Percentiles rank a stretch among this genome's conserved stretches.
These are phyloP conservation scores for Drosophila mayaguana DNA, from an alignment of 2,888 invertebrate genomes.

Conservation along the genomic window DNA sequence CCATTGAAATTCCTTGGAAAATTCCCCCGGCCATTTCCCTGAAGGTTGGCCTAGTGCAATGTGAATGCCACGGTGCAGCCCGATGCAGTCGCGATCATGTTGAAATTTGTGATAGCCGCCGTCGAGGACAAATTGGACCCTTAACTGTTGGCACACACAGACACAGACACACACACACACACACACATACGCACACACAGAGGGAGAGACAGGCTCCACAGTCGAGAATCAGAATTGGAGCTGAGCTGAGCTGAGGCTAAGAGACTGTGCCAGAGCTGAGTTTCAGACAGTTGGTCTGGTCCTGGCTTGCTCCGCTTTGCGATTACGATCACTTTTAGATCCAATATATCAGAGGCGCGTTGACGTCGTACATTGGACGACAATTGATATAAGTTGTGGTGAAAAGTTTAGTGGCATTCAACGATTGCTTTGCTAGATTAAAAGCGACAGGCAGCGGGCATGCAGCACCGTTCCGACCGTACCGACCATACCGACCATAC, in stretches of 20 bases:
- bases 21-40: constrained; percentile 27
- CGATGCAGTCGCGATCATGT: constrained; percentile 64
- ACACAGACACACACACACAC: constrained; percentile 13
- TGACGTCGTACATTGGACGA: constrained; percentile 83
- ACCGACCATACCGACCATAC: neutral
- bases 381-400: constrained; percentile 83
- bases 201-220: constrained; percentile 6
- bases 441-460: constrained; percentile 74
- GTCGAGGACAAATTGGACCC: constrained; percentile 80
- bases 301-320: constrained; percentile 73
- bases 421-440: constrained; percentile 82
- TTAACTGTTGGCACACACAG: constrained; percentile 54
- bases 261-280: constrained; percentile 7
- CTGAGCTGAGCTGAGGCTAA: constrained; percentile 16
- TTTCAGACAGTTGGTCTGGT: constrained; percentile 57
- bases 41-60: constrained; percentile 37
- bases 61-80: constrained; percentile 38
- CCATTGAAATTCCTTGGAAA: constrained; percentile 51
- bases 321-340: constrained; percentile 83
- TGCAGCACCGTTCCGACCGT: constrained; percentile 25
- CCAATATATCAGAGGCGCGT: constrained; percentile 82
- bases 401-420: constrained; percentile 83
- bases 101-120: constrained; percentile 76
- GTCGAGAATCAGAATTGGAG: constrained; percentile 23
- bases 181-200: constrained; percentile 11